A percentile compares a stretch with the other conserved stretches of the same genome.
Evolutionary conservation across 1,140 invertebrate genomes (phyloP).

Genomic region (Brevipalpus yothersi): DNA sequence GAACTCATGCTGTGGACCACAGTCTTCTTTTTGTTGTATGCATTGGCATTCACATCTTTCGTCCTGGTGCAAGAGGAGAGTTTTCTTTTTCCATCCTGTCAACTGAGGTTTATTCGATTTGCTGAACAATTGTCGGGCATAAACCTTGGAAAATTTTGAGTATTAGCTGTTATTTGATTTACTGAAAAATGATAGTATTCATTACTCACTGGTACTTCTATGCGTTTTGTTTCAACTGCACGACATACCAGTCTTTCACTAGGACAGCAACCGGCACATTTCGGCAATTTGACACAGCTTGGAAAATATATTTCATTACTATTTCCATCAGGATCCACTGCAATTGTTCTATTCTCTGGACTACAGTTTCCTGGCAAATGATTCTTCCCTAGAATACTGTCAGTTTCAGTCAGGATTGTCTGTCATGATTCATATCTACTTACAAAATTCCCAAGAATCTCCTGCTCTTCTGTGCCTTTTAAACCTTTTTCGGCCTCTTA

Average conservation of each 20-base stretch:
- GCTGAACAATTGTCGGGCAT: not conserved
- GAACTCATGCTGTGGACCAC: not conserved
- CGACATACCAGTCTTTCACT: conserved; percentile 1
- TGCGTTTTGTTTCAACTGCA: not conserved
- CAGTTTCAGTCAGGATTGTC: no score
- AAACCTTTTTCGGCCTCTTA: no score
- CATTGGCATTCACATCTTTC: conserved; percentile 5
- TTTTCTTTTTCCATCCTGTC: not conserved
- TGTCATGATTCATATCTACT: no score
- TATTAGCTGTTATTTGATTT: not conserved
- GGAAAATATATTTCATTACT: conserved; percentile 6
- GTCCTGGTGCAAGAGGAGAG: not conserved
- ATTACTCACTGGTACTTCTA: conserved; percentile 1
- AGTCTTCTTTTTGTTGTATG: conserved; percentile 1
- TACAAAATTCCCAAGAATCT: no score
- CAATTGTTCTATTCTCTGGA: not conserved
- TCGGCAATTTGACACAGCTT: conserved; percentile 5
- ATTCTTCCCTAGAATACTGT: not conserved
- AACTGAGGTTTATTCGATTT: not conserved
- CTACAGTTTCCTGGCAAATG: not conserved
- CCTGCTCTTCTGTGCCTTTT: no score
- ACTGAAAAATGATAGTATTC: not conserved
- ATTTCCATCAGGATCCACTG: not conserved
- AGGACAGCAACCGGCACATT: conserved; percentile 8
- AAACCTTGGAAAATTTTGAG: not conserved